Evolutionary conservation across 1,140 invertebrate species (phyloP), one percentile per base, ranked within the genome.

Genomic region (Bombus polaris): DNA sequence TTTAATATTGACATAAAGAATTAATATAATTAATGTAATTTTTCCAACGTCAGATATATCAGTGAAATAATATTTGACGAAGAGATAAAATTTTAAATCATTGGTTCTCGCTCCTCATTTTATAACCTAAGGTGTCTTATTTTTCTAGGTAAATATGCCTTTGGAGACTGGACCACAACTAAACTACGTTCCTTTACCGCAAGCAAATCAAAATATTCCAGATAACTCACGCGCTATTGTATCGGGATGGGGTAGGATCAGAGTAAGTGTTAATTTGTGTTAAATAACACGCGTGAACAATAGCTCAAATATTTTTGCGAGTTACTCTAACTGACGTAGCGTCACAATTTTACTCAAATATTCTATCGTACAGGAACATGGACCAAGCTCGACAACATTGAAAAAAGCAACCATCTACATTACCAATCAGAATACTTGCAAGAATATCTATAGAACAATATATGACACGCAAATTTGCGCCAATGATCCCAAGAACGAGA

Each of bases 211-310:
- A 22, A 15, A 18, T 35, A 44, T 92, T 1, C 53, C 75, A 18
- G 57, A 53, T 35, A 68, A 76, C 2, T 15, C 73, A 4, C 9
- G 39, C 1, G 90, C 90, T 12, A 65, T 81, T 39, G 83, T 90
- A 5, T 91, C 91, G 13, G 92, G 91, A 79, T 92, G 90, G 88
- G 92, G 92, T 39, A 62, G 68, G 44, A n/a, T 87, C 25, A 28
- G 18, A 75, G 91, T 92, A 86, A 81, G 77, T 87, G 8, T 68
- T 35, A 22, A 53, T 53, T 22, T 8, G 18, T 18, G 18, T 53
- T 8, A 32, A 13, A 68, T 18, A 5, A 28, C 4, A 59, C 59
- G 6, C 3, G 57, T 2, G 22, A 59, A 22, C 25, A 44, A 15
- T 13, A 13, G 13, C 12, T 44, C 13, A 44, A 44, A 44, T 53